Conservation (phyloP, 2,888 invertebrate species). For the Chrysina gloriosa region DNA sequence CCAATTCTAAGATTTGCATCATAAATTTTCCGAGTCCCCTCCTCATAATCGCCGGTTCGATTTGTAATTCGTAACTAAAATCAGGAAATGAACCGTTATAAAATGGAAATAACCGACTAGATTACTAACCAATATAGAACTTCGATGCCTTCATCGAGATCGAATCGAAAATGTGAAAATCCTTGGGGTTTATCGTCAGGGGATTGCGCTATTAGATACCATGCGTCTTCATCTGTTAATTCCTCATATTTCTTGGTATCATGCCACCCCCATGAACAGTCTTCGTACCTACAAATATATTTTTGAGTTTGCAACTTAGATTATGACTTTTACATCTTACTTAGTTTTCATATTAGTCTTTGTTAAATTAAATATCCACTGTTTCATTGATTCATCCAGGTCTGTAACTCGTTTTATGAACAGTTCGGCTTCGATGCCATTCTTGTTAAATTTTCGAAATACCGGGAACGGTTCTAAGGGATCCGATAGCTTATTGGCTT, state of each 20-base stretch:
- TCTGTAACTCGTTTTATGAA: slow-evolving; percentile 71
- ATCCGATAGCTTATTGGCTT: slow-evolving; percentile 71
- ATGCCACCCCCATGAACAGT: slow-evolving; percentile 87
- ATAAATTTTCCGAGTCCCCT: slow-evolving; percentile 87
- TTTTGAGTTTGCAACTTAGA: neutral
- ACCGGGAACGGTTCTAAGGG: slow-evolving; percentile 72
- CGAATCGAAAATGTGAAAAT: slow-evolving; percentile 86
- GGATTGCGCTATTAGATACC: slow-evolving; percentile 77
- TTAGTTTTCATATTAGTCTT: slow-evolving; percentile 82
- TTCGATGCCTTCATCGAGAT: slow-evolving; percentile 80
- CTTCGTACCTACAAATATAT: slow-evolving; percentile 69
- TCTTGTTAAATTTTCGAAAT: slow-evolving; percentile 72
- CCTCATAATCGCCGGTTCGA: slow-evolving; percentile 76
- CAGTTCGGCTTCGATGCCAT: slow-evolving; percentile 71
- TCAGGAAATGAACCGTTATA: neutral
- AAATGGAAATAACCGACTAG: neutral
- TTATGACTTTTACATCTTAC: slow-evolving; percentile 64
- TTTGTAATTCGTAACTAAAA: slow-evolving; percentile 87
- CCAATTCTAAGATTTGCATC: slow-evolving; percentile 80
- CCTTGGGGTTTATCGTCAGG: slow-evolving; percentile 70
- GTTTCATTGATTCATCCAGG: slow-evolving; percentile 69
- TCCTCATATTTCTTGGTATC: slow-evolving; percentile 78
- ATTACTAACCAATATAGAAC: slow-evolving; percentile 79
- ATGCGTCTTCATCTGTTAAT: slow-evolving; percentile 78
- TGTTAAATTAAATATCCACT: slow-evolving; percentile 81